Base-by-base conservation (phyloP, 2,797 vertebrate genomes). In the Coregonus sp. region DNA sequence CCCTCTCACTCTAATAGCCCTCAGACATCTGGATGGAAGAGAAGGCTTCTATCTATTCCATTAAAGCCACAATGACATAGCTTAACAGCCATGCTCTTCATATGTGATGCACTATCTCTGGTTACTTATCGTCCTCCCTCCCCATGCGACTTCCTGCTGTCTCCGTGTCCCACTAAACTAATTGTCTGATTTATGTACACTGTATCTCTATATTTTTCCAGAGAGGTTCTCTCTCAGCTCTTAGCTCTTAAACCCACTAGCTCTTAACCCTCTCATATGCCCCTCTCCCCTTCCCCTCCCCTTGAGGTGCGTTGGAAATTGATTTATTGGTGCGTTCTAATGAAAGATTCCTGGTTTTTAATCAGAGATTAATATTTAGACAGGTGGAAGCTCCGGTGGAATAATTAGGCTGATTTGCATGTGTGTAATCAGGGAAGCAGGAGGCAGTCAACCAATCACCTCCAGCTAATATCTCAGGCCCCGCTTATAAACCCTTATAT, bases 291-390 rank as follows among this genome's bases (percentile, higher is more conserved):
- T 16, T 16, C 29, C 2, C 4, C 18, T 56, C 63, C 76, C 69
- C 71, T 7, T 14, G 14, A 81, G 77, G 78, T 73, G 33, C 51
- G 75, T 77, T 47, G 31, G 69, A 67, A 78, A 86, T 59, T 4
- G 72, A 81, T 82, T 77, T 81, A 80, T 72, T 68, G 78, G 72
- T 67, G 59, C 54, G 33, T 83, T 80, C 83, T 83, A 83, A 86
- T 83, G 80, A 70, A 81, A 86, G 50, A 65, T 78, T 47, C 63
- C 47, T 47, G n/a, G 51, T 20, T 81, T 70, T 73, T 79, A 79
- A 81, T 81, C 72, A 68, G 71, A 72, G 47, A 71, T 82, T 82
- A 47, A 80, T 52, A 80, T 77, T 79, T 50, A 80, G 75, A 76
- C 50, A 40, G 61, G 59, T 63, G 25, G 70, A 74, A 16, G 56